Conservation (phyloP, 1,140 invertebrate species). For the roundworm (Caenorhabditis elegans) region DNA sequence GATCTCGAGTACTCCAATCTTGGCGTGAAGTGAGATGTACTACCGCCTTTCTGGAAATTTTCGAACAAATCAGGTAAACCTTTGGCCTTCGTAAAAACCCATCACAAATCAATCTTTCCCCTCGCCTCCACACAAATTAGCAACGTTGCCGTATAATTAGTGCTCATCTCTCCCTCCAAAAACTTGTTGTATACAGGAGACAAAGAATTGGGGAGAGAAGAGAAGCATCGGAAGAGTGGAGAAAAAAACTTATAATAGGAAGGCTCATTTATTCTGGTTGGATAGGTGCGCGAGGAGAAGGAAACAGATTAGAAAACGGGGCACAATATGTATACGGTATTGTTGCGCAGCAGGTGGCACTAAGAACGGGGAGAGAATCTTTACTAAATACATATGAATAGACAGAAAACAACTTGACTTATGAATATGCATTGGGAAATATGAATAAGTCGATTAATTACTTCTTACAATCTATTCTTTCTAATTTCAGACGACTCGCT, state of each 20-base stretch:
- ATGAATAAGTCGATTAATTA: no score
- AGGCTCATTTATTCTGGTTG: conserved; percentile 33
- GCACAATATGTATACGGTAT: conserved; percentile 26
- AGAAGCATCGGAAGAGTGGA: background rate
- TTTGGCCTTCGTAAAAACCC: background rate
- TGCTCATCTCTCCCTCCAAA: background rate
- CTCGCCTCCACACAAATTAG: background rate
- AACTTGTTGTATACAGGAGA: conserved; percentile 1
- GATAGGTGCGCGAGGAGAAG: conserved; percentile 16
- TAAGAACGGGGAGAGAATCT: background rate
- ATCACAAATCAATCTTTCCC: background rate
- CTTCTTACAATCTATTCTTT: background rate
- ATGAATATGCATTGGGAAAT: background rate
- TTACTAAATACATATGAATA: background rate
- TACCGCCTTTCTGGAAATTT: background rate
- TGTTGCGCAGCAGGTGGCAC: conserved; percentile 25
- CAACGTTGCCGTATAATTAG: conserved; percentile 16
- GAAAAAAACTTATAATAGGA: conserved; percentile 18
- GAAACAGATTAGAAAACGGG: background rate
- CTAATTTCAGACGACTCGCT: background rate
- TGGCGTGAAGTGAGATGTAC: background rate
- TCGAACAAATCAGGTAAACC: conserved; percentile 14
- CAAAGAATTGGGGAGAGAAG: background rate
- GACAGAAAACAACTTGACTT: conserved; percentile 20
- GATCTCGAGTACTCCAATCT: background rate